phyloP scores from a whole-genome alignment of 2,113 vertebrate genomes.

The Okapia johnstoni region DNA sequence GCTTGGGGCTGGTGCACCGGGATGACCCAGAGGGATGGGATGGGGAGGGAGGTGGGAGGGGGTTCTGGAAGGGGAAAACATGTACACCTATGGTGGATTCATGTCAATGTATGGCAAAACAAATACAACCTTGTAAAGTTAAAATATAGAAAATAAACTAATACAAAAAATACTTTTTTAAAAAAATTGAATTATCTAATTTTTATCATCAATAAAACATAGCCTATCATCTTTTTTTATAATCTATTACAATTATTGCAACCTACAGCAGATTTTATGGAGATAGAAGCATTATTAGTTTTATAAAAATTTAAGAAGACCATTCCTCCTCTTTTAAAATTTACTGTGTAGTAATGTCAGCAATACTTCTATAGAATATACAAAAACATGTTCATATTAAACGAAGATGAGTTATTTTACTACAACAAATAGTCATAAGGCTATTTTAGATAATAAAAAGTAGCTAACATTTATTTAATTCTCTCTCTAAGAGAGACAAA shows the following conservation, averaged over 20 bases:
- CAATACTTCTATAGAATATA: background rate
- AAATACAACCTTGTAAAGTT: no score
- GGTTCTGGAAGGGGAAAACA: no score
- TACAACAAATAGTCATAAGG: background rate
- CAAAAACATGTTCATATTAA: background rate
- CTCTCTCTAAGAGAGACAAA: background rate
- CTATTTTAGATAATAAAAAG: background rate
- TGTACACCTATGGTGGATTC: no score
- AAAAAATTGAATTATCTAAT: background rate
- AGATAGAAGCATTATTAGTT: background rate
- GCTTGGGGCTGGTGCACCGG: no score
- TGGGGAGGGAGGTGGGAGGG: no score
- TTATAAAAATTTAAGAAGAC: background rate
- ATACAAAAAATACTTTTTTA: background rate
- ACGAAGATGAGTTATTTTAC: background rate
- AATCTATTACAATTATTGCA: background rate
- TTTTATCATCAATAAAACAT: background rate
- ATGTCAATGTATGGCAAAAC: no score
- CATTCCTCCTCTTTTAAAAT: background rate
- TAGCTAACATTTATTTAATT: background rate
- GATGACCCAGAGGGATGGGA: no score
- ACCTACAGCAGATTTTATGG: background rate
- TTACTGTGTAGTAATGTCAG: background rate
- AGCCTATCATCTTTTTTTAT: background rate
- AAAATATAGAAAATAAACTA: no score